phyloP scores from a whole-genome alignment of 2,113 vertebrate species.

The Sigmodon hispidus region DNA sequence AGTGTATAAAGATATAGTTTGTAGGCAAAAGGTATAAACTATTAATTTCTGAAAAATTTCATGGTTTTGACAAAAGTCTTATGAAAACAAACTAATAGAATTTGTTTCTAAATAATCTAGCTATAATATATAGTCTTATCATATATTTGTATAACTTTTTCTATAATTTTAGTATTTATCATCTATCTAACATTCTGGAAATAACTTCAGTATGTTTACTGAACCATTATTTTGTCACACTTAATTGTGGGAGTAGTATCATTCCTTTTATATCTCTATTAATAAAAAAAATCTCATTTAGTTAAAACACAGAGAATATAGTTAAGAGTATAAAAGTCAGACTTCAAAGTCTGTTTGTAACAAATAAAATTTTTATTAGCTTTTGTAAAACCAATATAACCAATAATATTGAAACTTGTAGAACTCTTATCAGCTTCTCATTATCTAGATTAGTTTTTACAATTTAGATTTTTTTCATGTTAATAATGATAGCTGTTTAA shows the following conservation, averaged over 20 bases:
- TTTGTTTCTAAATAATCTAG: not conserved
- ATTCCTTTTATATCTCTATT: not conserved
- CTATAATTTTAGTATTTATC: no score
- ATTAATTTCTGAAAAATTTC: not conserved
- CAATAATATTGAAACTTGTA: not conserved
- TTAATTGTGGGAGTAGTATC: not conserved
- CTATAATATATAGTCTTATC: not conserved
- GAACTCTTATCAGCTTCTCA: not conserved
- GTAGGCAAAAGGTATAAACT: not conserved
- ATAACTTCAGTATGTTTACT: not conserved
- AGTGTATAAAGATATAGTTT: not conserved
- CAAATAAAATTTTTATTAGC: no score
- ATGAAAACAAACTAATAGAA: not conserved
- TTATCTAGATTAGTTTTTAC: not conserved
- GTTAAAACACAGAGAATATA: not conserved
- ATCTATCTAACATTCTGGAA: not conserved
- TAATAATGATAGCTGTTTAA: not conserved
- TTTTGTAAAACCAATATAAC: not conserved
- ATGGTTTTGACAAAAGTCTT: slow-evolving; percentile 45
- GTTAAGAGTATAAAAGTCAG: no score
- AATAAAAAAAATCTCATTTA: not conserved
- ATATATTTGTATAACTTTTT: not conserved
- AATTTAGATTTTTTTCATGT: not conserved
- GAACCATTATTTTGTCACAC: not conserved
- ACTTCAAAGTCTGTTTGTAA: no score